Base-by-base conservation (phyloP, 2,797 vertebrate species). In the Meriones psammophilus region DNA sequence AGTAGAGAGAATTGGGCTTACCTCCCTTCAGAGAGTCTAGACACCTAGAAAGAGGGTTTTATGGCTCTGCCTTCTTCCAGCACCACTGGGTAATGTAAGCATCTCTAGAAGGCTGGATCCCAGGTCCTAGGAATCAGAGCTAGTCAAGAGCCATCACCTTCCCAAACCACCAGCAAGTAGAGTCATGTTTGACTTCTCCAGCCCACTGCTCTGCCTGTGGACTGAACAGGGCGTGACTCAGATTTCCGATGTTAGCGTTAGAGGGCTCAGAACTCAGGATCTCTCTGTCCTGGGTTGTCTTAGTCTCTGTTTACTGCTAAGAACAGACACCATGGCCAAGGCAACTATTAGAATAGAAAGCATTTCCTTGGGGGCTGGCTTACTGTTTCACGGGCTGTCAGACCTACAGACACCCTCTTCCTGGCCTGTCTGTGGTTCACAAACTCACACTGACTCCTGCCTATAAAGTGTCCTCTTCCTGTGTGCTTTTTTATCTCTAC, bases 391-490 rank as follows among this genome's bases (percentile, higher is more conserved):
- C 4, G 64, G 39, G 36, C 36, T 39, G 28, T 54, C 3, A 54
- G 56, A 22, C 0, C 0, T 10, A 30, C 20, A 17, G 24, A 86
- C n/a, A 3, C n/a, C 14, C 13, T 9, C 10, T 39, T 46, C 66
- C 28, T 50, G 0, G 8, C 24, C 68, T 56, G 20, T 2, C 8
- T 5, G 1, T 69, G 3, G 0, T 88, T 46, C 42, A 18, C 13
- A 13, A 8, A 13, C 84, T 22, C 8, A 5, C 74, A 50, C 28
- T 74, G 46, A 79, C 58, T 50, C 39, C 39, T 17, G 24, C 1
- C 28, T 39, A 26, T 8, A 58, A 56, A 91, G 36, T 1, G 10
- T 10, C 36, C 80, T 74, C 73, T 22, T 80, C 73, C 28, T 30
- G 9, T 77, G 24, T 0, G 2, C 4, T 46, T 14, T 10, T 28